Base-by-base conservation (phyloP, 2,888 invertebrate genomes). In the Diarsia rubi region DNA sequence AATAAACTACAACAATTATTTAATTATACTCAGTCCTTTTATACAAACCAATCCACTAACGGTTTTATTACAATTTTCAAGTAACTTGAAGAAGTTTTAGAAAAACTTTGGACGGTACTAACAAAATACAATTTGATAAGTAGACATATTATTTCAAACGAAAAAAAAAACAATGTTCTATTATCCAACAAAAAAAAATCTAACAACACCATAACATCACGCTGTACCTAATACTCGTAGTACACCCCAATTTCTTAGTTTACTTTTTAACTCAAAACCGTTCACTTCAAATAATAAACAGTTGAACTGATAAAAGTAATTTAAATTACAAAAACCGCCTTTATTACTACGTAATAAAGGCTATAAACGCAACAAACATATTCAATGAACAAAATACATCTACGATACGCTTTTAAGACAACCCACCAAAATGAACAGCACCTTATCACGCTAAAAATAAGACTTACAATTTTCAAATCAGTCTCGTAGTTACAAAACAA, bases 1-100 rank as follows among this genome's bases (percentile, higher is more conserved):
- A 59, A 37, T 72, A 74, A 83, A 78, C 71, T 76, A 84, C 60
- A 81, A 75, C 42, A 70, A 67, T 79, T 60, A 14, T 62, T 72
- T 57, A 77, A 73, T 66, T 57, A 83, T 77, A 78, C 73, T 83
- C 79, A 79, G 68, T 75, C 27, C 68, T 62, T 70, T 60, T 57
- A 42, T 69, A 77, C 6, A 62, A 66, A 37, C 59, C 82, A 81
- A 77, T 77, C 78, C 85, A 86, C 31, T 52, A 44, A 75, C 67
- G 69, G 75, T 73, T 69, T 78, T 5, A 47, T 54, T 37, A 4
- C 8, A 49, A 49, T 52, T 57, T 70, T 49, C 1, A 4, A 27
- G 19, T 11, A 27, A 27, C 27, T 27, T 6, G 24, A 24, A 31
- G 31, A 60, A 9, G 37, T 37, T 60, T 9, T 4, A 19, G n/a